Percentiles rank a stretch among this genome's conserved stretches.
phyloP scores from a whole-genome alignment of 2,888 invertebrate genomes.

The Nineta flava region DNA sequence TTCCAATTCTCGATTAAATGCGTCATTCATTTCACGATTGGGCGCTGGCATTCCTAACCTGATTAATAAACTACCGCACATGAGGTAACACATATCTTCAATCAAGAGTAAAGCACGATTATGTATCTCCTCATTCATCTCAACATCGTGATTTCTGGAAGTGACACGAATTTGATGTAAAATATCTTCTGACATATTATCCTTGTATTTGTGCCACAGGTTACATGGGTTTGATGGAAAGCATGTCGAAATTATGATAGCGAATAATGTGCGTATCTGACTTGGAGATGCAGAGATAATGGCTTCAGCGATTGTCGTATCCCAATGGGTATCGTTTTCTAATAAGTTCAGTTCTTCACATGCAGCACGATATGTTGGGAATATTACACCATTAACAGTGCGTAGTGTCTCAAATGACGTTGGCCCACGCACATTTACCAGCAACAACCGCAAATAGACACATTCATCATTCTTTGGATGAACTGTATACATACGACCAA shows the following conservation, averaged over 20 bases:
- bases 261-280: constrained; percentile 16
- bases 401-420: constrained; percentile 19
- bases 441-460: constrained; percentile 19
- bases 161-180: constrained; percentile 11
- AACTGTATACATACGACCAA: constrained; percentile 18
- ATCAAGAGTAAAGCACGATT: no score
- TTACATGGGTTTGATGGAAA: constrained; percentile 12
- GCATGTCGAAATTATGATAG: constrained; percentile 16
- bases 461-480: constrained; percentile 17
- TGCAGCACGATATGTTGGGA: constrained; percentile 20
- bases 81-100: constrained; percentile 20
- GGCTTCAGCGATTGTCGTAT: constrained; percentile 13
- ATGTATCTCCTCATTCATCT: constrained; percentile 14
- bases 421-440: constrained; percentile 20
- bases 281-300: constrained; percentile 12
- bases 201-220: constrained; percentile 13
- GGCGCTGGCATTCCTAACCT: constrained; percentile 16
- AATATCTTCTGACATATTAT: constrained; percentile 15
- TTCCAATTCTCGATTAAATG: constrained; percentile 18
- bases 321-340: constrained; percentile 15
- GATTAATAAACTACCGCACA: constrained; percentile 15
- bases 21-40: constrained; percentile 14
- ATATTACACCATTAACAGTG: constrained; percentile 22
- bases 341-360: constrained; percentile 13
- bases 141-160: constrained; percentile 11